Percentiles rank a stretch among this genome's conserved stretches.
Conservation (phyloP, 2,888 invertebrate genomes). For the Lithophane semibrunnea region DNA sequence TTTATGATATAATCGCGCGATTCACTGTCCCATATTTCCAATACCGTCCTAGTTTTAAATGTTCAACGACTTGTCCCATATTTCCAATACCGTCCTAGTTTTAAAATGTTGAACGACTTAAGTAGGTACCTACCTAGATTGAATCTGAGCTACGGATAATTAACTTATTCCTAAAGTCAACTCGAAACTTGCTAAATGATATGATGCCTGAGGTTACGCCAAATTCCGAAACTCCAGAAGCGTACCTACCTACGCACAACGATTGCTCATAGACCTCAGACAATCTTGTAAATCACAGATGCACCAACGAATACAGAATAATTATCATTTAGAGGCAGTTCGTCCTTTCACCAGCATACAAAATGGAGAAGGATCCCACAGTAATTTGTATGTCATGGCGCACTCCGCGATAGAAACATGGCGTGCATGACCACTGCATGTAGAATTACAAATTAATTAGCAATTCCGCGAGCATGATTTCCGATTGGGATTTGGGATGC, state of each 20-base stretch:
- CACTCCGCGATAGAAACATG: constrained; percentile 23
- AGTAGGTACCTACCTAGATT: too few species aligned
- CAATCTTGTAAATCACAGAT: constrained; percentile 34
- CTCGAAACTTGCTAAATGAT: not conserved
- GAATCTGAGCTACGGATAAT: not conserved
- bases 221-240: constrained; percentile 6
- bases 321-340: constrained; percentile 1
- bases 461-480: constrained; percentile 45
- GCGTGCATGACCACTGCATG: constrained; percentile 31
- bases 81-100: constrained; percentile 4
- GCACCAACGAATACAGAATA: constrained; percentile 9
- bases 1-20: constrained; percentile 28
- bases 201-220: not conserved
- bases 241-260: not conserved
- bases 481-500: constrained; percentile 39
- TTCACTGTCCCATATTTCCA: constrained; percentile 33
- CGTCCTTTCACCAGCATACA: constrained; percentile 43
- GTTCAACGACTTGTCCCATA: constrained; percentile 19
- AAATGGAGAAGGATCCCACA: constrained; percentile 46
- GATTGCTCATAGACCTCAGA: not conserved
- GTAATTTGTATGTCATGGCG: constrained; percentile 46
- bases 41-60: constrained; percentile 12
- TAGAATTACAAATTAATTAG: constrained; percentile 50
- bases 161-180: not conserved
- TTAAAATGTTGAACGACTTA: not conserved